Base-by-base conservation (phyloP, 2,797 vertebrate species). In the Myotis daubentonii region DNA sequence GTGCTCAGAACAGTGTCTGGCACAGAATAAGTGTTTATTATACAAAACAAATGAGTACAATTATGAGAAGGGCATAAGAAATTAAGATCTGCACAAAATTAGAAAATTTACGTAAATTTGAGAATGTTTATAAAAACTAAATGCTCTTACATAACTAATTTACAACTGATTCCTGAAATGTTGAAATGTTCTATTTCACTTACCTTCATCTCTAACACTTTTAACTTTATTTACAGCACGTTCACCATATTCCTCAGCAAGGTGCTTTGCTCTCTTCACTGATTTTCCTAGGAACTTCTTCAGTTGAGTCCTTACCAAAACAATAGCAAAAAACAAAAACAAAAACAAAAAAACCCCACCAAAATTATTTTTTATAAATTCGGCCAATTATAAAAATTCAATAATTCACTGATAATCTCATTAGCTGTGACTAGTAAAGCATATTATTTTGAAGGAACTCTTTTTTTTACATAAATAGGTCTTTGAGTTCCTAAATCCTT, bases 221-320 rank as follows among this genome's bases (percentile, higher is more conserved):
- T 99, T 99, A 87, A 99, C 99, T 98, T 99, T 99, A 98, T 99
- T 99, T 80, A 99, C 99, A 0, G 99, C 99, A 94, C 99, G 99
- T 97, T 99, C 99, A 0, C 99, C 99, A 0, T 99, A 99, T 94
- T 99, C 99, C 96, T 99, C 99, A 19, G 99, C 99, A 33, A 99
- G 97, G 97, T 99, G 99, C 91, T 99, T 99, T 80, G 99, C 99
- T 97, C 99, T 99, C 97, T 99, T 99, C 91, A 99, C 99, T 2
- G 99, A 99, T 96, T 99, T 99, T 79, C 99, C 99, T 78, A 99
- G 98, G 97, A 99, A 99, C 96, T 99, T 99, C 95, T 99, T 99
- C 51, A 99, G 97, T 96, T 99, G 99, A 25, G 99, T 99, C 95
- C 99, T 99, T 98, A 93, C 13, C 33, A 94, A 84, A n/a, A 75